phyloP scores from a whole-genome alignment of 2,797 vertebrate species.

The Fratercula arctica region DNA sequence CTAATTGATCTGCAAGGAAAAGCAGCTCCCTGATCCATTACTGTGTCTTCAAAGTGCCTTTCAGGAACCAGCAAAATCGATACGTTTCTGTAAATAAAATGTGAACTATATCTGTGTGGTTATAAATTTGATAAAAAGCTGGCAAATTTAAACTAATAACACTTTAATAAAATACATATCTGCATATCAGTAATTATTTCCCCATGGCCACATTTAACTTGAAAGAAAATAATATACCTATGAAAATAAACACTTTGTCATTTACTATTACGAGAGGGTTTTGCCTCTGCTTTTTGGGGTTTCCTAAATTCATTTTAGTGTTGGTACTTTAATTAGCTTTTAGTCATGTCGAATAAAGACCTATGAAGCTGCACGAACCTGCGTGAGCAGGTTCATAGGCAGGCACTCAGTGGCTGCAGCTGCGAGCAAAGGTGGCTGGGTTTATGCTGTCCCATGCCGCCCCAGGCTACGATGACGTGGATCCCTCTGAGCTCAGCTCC shows the following conservation, averaged over 20 bases:
- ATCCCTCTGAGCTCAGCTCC: not conserved
- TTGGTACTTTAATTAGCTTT: not conserved
- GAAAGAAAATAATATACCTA: not conserved
- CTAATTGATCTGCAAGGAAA: constrained; percentile 74
- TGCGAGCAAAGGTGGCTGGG: not conserved
- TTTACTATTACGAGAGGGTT: not conserved
- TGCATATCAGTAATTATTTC: constrained; percentile 13
- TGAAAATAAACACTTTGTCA: not conserved
- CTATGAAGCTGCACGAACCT: not conserved
- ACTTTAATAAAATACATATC: constrained; percentile 6
- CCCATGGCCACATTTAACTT: constrained; percentile 2
- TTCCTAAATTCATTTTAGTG: not conserved
- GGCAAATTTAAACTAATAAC: constrained; percentile 66
- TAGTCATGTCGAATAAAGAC: not conserved
- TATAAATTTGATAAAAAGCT: constrained; percentile 70
- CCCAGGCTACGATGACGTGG: rapidly evolving
- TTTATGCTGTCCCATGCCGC: not conserved
- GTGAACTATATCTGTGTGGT: constrained; percentile 28
- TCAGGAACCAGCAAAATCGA: constrained; percentile 75
- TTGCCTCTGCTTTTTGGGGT: not conserved
- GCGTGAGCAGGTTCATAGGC: not conserved
- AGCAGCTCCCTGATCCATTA: constrained; percentile 60
- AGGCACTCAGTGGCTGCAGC: not conserved
- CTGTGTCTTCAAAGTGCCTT: constrained; percentile 66
- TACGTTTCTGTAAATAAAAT: constrained; percentile 77